These are phyloP conservation scores for Caranx melampygus DNA, from an alignment of 2,113 vertebrate species.

Conservation along the genomic window DNA sequence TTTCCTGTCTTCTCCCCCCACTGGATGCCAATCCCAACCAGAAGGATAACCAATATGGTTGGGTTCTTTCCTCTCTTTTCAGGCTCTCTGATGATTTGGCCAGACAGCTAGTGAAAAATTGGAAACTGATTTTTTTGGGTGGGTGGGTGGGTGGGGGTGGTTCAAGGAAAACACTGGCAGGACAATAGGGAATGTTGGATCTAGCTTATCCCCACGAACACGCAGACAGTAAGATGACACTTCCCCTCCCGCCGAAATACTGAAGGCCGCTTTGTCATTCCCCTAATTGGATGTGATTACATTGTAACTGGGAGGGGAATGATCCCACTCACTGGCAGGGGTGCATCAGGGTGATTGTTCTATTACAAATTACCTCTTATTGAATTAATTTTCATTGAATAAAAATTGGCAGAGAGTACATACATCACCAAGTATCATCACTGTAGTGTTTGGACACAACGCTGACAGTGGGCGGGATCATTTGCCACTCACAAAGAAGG, in stretches of 20 bases:
- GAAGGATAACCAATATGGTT: conserved; percentile 68
- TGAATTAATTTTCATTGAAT: conserved; percentile 69
- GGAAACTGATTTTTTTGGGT: conserved; percentile 27
- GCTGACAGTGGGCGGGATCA: conserved; percentile 36
- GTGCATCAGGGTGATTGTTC: conserved; percentile 54
- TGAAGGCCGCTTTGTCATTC: conserved; percentile 68
- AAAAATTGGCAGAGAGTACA: conserved; percentile 48
- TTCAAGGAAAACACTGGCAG: conserved; percentile 55
- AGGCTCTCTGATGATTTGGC: conserved; percentile 71
- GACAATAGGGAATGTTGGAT: conserved; percentile 42
- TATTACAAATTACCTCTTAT: conserved; percentile 64
- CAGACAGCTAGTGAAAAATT: conserved; percentile 72
- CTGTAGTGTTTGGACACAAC: conserved; percentile 36
- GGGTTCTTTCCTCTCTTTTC: conserved; percentile 59
- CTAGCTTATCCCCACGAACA: conserved; percentile 52
- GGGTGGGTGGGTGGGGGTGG: background rate
- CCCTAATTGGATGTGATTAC: conserved; percentile 73
- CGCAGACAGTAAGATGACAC: conserved; percentile 64
- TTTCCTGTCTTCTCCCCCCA: background rate
- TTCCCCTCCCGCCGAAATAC: conserved; percentile 44
- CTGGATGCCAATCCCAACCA: conserved; percentile 57
- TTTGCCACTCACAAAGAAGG: conserved; percentile 12
- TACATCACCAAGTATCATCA: conserved; percentile 31
- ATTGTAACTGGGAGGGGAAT: conserved; percentile 62
- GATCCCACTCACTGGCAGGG: conserved; percentile 55